Evolutionary conservation across 2,888 invertebrate species (phyloP).

Genomic region (Gandaritis pyraliata): DNA sequence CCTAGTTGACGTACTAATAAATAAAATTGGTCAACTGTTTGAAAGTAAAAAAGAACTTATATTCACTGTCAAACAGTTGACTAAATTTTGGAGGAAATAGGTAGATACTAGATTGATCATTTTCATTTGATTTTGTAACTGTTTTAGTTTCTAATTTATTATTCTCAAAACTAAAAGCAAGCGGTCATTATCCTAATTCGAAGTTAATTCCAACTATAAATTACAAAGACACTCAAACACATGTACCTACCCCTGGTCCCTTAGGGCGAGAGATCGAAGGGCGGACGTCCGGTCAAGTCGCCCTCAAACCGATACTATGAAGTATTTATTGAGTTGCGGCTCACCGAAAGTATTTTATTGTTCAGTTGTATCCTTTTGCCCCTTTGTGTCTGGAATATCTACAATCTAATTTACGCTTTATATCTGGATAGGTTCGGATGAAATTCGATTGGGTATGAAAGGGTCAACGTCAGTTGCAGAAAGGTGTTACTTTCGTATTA

Average conservation of each 20-base stretch:
- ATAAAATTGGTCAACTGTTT: no score
- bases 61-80: no score
- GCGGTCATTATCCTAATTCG: conserved; percentile 47
- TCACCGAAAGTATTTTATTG: conserved; percentile 81
- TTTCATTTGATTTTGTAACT: not conserved
- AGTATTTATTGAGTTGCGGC: conserved; percentile 84
- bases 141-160: not conserved
- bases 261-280: conserved; percentile 77
- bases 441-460: conserved; percentile 41
- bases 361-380: conserved; percentile 73
- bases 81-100: no score
- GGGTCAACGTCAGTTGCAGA: conserved; percentile 50
- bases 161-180: conserved; percentile 34
- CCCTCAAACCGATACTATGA: conserved; percentile 81
- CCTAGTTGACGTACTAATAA: no score
- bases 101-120: no score
- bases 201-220: conserved; percentile 53
- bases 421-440: conserved; percentile 32
- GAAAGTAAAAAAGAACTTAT: no score
- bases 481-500: conserved; percentile 71
- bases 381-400: conserved; percentile 47
- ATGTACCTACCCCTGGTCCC: conserved; percentile 57
- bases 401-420: conserved; percentile 46
- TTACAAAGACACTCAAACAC: conserved; percentile 61
- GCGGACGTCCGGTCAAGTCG: conserved; percentile 77